phyloP scores from a whole-genome alignment of 1,140 invertebrate species.

The Calliphora vicina region DNA sequence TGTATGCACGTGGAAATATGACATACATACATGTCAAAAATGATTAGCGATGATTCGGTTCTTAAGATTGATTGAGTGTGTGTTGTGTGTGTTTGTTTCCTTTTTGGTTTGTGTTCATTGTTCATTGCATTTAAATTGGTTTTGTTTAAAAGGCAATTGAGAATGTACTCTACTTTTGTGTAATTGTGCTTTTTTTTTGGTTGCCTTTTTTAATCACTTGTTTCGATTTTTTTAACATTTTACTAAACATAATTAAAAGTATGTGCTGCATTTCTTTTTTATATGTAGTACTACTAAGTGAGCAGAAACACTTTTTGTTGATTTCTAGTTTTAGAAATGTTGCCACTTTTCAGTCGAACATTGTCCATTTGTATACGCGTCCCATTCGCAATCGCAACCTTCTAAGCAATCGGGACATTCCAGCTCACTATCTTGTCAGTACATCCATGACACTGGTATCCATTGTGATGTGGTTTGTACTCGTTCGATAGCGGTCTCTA shows the following conservation, averaged over 20 bases:
- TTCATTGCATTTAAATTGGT: not conserved
- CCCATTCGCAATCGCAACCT: constrained; percentile 63
- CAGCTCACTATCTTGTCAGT: constrained; percentile 75
- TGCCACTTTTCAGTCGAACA: constrained; percentile 45
- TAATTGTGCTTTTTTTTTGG: not conserved
- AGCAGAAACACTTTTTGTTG: not conserved
- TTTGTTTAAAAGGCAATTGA: not conserved
- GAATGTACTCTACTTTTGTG: constrained; percentile 3
- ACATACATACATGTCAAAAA: not conserved
- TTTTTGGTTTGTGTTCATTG: not conserved
- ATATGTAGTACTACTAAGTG: constrained; percentile 8
- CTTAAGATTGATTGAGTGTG: not conserved
- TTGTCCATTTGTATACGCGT: constrained; percentile 55
- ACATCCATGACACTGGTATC: constrained; percentile 95
- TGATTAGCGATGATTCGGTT: not conserved
- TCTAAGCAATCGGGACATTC: constrained; percentile 62
- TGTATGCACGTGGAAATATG: no score
- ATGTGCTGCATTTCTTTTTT: constrained; percentile 24
- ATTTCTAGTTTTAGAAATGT: not conserved
- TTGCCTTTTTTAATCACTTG: constrained; percentile 1
- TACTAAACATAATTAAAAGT: constrained; percentile 19
- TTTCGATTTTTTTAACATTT: constrained; percentile 2
- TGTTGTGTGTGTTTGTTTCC: not conserved
- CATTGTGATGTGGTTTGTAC: constrained; percentile 92
- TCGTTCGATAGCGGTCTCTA: constrained; percentile 90